Percentiles rank a stretch among this genome's conserved stretches.
phyloP scores from a whole-genome alignment of 2,888 invertebrate genomes.

The Luperina nickerlii region DNA sequence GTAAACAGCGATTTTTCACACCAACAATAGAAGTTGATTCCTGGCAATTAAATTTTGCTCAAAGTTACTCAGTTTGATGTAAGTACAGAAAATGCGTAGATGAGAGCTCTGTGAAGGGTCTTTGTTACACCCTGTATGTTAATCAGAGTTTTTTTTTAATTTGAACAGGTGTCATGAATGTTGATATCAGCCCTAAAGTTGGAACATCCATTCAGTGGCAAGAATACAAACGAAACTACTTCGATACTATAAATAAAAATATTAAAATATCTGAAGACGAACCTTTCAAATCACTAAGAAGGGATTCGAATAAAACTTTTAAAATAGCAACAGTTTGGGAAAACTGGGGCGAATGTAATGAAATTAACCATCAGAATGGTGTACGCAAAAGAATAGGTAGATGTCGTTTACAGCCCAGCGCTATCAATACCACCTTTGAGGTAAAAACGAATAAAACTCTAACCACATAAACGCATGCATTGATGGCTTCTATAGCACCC shows the following conservation, averaged over 20 bases:
- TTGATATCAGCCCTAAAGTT: constrained; percentile 35
- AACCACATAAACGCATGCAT: not conserved
- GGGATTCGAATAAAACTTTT: constrained; percentile 79
- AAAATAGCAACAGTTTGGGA: constrained; percentile 89
- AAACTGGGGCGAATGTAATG: constrained; percentile 88
- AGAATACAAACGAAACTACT: constrained; percentile 84
- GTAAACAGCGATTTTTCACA: not conserved
- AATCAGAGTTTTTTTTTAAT: not conserved
- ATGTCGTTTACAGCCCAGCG: constrained; percentile 84
- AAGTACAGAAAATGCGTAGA: too few species aligned
- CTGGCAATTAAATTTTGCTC: not conserved
- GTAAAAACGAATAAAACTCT: constrained; percentile 23
- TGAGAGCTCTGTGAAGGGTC: not conserved
- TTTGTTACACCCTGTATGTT: not conserved
- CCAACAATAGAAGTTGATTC: not conserved
- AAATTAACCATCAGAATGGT: constrained; percentile 79
- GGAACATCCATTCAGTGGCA: constrained; percentile 79
- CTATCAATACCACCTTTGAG: constrained; percentile 12
- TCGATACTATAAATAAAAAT: constrained; percentile 84
- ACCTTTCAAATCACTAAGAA: constrained; percentile 82
- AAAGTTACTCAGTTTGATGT: not conserved
- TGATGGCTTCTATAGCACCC: not conserved
- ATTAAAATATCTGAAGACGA: constrained; percentile 81
- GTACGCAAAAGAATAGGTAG: constrained; percentile 83
- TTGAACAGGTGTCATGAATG: constrained; percentile 41